These are phyloP conservation scores for Copidosoma floridanum DNA, from an alignment of 1,140 invertebrate genomes.

Conservation along the genomic window DNA sequence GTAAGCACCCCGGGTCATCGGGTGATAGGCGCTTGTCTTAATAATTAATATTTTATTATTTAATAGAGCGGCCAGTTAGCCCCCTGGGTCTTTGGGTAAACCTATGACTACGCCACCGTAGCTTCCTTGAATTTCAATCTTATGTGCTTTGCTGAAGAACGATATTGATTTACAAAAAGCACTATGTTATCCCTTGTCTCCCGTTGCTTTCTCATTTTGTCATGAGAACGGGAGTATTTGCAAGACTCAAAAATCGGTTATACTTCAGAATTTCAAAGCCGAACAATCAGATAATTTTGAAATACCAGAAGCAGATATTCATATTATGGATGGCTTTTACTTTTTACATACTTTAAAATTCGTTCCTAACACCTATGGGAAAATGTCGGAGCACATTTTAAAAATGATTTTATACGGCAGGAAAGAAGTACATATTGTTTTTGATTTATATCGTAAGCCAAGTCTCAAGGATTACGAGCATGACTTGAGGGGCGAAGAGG, in stretches of 20 bases:
- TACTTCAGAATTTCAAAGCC: conserved; percentile 11
- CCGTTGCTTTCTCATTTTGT: conserved; percentile 18
- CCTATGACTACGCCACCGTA: no score
- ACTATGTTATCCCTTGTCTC: conserved; percentile 20
- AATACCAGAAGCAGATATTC: conserved; percentile 8
- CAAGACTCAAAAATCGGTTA: conserved; percentile 23
- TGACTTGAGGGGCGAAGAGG: not conserved
- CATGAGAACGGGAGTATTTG: conserved; percentile 25
- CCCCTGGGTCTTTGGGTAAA: no score
- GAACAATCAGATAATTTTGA: conserved; percentile 10
- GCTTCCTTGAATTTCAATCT: no score
- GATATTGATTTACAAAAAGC: conserved; percentile 31
- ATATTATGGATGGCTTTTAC: conserved; percentile 1
- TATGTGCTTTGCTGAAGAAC: conserved; percentile 27
- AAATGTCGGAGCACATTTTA: not conserved
- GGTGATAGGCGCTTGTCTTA: no score
- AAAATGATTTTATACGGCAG: not conserved
- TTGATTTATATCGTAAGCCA: not conserved
- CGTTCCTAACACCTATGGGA: not conserved
- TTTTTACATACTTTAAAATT: not conserved
- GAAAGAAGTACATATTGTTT: not conserved
- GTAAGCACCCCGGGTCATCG: no score
- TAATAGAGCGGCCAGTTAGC: no score
- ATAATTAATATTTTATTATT: no score
- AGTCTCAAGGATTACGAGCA: not conserved